phyloP scores from a whole-genome alignment of 2,113 vertebrate species.

The Nycticorax nycticorax region DNA sequence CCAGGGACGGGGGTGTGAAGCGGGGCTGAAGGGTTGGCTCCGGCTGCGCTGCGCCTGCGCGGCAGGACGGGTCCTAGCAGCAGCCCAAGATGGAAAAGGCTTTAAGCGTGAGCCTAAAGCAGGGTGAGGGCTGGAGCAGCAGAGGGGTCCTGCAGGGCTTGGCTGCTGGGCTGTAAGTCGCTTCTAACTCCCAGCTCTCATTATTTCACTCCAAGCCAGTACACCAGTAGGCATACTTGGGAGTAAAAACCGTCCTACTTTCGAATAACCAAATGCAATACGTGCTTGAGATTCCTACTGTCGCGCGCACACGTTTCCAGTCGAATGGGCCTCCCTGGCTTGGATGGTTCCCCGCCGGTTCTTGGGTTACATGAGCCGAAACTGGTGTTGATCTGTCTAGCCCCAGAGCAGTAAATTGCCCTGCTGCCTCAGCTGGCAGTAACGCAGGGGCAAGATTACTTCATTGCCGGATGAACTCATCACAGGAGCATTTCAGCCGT shows the following conservation, averaged over 20 bases:
- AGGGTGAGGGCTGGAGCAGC: not conserved
- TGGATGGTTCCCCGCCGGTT: not conserved
- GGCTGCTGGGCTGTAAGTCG: not conserved
- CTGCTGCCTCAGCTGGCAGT: not conserved
- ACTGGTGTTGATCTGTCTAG: not conserved
- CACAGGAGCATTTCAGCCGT: not conserved
- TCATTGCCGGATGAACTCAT: conserved; percentile 19
- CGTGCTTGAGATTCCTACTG: not conserved
- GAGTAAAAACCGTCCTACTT: conserved; percentile 46
- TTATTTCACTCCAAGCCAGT: conserved; percentile 36
- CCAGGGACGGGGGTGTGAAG: not conserved
- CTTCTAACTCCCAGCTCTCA: conserved; percentile 18
- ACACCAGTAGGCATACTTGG: not conserved
- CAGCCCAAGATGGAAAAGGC: not conserved
- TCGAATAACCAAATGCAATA: not conserved
- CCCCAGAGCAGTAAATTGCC: not conserved
- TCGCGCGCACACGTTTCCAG: fast-evolving
- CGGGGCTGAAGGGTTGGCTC: not conserved
- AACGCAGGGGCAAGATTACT: not conserved
- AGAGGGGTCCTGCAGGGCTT: not conserved
- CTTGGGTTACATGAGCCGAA: not conserved
- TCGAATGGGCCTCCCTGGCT: fast-evolving
- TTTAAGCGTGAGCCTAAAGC: not conserved
- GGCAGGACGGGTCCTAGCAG: not conserved
- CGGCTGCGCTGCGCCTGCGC: not conserved